Base-by-base conservation (phyloP, 1,140 invertebrate species). In the Anoplolepis gracilipes region DNA sequence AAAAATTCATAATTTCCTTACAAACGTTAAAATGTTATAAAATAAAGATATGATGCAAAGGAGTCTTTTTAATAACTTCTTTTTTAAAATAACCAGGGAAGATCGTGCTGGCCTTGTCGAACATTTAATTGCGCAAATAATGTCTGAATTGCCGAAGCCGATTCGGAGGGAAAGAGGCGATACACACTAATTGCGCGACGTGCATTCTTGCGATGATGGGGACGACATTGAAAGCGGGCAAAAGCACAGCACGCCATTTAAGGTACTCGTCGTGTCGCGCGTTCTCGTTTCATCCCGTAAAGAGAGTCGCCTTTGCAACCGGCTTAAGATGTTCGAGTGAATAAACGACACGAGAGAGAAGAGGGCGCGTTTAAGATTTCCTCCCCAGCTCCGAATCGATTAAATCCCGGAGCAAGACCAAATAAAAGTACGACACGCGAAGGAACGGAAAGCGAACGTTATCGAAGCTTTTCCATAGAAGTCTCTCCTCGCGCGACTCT, bases 171-270 rank as follows among this genome's bases (percentile, higher is more conserved):
- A 70, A 22, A 57, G 42, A 72, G 49, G 19, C 33, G 65, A 70
- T 57, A 57, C 65, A 42, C 49, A 3, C 49, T 81, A 81, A 81
- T 81, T 81, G 49, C 77, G 59, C 76, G 28, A 39, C 64, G 46
- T 57, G 64, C 46, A 69, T 57, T 87, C 73, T 69, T 49, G 70
- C 36, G 25, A 59, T 33, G 33, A 42, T 10, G 46, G 13, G 10
- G 36, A 55, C 62, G 70, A 76, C 85, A 85, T 53, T 85, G 78
- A 87, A 86, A 81, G 62, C 59, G 55, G 65, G 59, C 64, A 89
- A 91, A 88, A 89, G 64, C 55, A 57, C 81, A 84, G 25, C 65
- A 64, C 82, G 84, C 91, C 90, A 92, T 92, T 92, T 91, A 91
- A 92, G 91, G 90, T 79, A 70, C 86, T 88, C 77, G 64, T 49